Conservation (phyloP, 2,888 invertebrate species). For the Athrips mouffetella region DNA sequence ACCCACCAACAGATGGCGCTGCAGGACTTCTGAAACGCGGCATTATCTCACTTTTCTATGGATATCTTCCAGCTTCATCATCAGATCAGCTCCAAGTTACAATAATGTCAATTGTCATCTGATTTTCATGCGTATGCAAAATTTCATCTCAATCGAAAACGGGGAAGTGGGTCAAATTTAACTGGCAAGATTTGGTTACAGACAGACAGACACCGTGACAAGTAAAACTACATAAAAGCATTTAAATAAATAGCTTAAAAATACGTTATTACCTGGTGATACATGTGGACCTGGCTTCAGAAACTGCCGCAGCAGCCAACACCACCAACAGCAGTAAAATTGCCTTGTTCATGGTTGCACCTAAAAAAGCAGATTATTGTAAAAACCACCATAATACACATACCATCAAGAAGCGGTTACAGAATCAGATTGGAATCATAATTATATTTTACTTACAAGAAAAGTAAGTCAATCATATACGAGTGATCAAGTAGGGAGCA, state of each 20-base stretch:
- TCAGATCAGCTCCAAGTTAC: no score
- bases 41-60: no score
- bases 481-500: constrained; percentile 28
- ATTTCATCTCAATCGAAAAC: no score
- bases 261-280: constrained; percentile 21
- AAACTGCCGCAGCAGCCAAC: constrained; percentile 31
- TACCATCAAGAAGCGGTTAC: neutral
- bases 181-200: no score
- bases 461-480: constrained; percentile 2
- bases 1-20: no score
- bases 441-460: neutral
- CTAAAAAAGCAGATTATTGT: constrained; percentile 7
- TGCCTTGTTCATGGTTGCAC: constrained; percentile 37
- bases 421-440: neutral
- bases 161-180: no score
- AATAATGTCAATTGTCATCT: no score
- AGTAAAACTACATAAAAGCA: no score
- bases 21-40: no score
- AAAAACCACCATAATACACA: neutral
- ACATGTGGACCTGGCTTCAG: constrained; percentile 36
- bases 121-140: no score
- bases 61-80: no score
- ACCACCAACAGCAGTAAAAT: constrained; percentile 34
- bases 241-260: neutral
- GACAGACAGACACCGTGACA: no score